Conservation (phyloP, 2,797 vertebrate genomes). For the Novumbra hubbsi region DNA sequence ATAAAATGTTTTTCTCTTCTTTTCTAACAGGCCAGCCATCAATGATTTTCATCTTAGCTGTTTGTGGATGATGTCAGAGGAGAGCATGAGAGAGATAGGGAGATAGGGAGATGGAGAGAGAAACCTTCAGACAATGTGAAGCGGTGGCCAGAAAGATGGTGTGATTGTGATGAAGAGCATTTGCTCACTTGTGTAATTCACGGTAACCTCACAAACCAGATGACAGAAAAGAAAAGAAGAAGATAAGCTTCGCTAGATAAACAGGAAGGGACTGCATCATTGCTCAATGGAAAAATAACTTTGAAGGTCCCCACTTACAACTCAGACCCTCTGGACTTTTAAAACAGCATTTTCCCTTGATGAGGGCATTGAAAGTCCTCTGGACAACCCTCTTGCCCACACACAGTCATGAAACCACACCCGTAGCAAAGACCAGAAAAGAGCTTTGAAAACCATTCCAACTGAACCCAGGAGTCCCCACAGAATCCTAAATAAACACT, state of each 20-base stretch:
- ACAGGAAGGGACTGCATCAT: slow-evolving; percentile 71
- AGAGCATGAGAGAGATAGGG: background rate
- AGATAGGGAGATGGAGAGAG: background rate
- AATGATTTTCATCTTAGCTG: background rate
- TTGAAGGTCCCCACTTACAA: slow-evolving; percentile 65
- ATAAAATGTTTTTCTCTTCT: background rate
- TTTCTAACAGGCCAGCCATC: slow-evolving; percentile 1
- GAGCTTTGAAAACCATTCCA: slow-evolving; percentile 16
- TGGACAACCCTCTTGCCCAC: slow-evolving; percentile 48
- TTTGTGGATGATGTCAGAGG: background rate
- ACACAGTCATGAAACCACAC: slow-evolving; percentile 51
- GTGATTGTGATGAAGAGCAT: slow-evolving; percentile 10
- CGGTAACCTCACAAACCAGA: slow-evolving; percentile 44
- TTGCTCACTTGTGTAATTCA: slow-evolving; percentile 55
- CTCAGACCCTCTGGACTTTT: slow-evolving; percentile 47
- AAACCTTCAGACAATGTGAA: slow-evolving; percentile 10
- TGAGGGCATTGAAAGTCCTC: slow-evolving; percentile 36
- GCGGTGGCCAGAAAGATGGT: slow-evolving; percentile 25
- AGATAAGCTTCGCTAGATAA: slow-evolving; percentile 53
- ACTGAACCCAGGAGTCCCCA: slow-evolving; percentile 4
- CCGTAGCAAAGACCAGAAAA: slow-evolving; percentile 28
- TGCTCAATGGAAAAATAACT: slow-evolving; percentile 38
- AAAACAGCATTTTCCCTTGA: slow-evolving; percentile 41
- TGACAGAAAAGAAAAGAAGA: slow-evolving; percentile 54
- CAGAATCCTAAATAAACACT: slow-evolving; percentile 13